Evolutionary conservation across 2,888 invertebrate species (phyloP), one percentile per base, ranked within the genome.

Genomic region (Glyphotaelius pellucidus): DNA sequence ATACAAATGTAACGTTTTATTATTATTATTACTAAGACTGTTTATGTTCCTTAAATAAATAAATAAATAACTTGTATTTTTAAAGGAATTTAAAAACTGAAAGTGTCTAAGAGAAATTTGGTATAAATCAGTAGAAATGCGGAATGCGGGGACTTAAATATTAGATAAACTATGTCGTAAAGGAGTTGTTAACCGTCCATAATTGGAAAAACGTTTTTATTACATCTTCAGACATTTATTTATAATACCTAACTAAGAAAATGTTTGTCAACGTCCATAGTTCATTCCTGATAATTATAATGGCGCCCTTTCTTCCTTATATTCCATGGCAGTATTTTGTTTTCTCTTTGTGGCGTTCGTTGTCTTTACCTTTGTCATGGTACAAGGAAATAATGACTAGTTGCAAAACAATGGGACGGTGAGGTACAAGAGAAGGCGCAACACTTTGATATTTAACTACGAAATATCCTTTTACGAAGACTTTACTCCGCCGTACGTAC

Each of bases 301-400:
- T n/a, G 67, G 25, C 67, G 9, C n/a, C 25, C 25, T 67, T 67
- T 67, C 67, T 67, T 67, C 25, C 25, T 67, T 25, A 25, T n/a
- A n/a, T 67, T 1, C 25, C 2, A 67, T 25, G 67, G 25, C 9
- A 67, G 7, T 25, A 25, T 25, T 19, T 19, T 25, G 4, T 67
- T n/a, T 67, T 67, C 67, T 67, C 25, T 67, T 67, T 67, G 67
- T 67, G 67, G 67, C 67, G 67, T 19, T 67, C 25, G n/a, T 67
- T 67, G 4, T 67, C 25, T 67, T 67, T 67, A 83, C 32, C 31
- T 35, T 86, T 86, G 86, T 42, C 86, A 38, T 9, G 9, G 86
- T 42, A 42, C 86, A 86, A 86, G 86, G n/a, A 38, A 42, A 35
- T 86, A 86, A 86, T 86, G 86, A 86, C 86, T 86, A 86, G 35